These are phyloP conservation scores for Cephalotes varians DNA, from an alignment of 2,888 invertebrate genomes.

Conservation along the genomic window DNA sequence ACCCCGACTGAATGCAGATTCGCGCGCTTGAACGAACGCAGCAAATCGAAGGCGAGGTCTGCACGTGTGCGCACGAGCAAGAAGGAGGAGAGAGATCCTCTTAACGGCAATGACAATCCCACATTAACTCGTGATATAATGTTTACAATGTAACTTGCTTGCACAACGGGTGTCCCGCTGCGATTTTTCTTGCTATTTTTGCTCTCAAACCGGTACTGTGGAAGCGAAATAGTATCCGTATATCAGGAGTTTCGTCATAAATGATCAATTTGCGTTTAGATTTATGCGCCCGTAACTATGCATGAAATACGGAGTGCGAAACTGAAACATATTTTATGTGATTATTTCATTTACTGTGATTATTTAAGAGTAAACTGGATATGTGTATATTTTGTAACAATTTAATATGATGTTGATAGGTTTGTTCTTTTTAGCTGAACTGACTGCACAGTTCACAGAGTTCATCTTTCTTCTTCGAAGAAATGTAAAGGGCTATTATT, in stretches of 20 bases:
- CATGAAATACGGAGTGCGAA: background rate
- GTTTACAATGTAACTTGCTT: conserved; percentile 14
- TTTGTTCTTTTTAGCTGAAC: no score
- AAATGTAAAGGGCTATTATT: no score
- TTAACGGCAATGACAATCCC: conserved; percentile 17
- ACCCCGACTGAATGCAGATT: conserved; percentile 34
- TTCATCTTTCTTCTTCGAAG: no score
- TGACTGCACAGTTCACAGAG: no score
- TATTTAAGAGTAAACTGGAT: background rate
- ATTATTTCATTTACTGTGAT: background rate
- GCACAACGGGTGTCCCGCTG: background rate
- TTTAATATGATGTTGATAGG: background rate
- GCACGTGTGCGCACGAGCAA: background rate
- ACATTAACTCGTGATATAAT: conserved; percentile 24
- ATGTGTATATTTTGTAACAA: background rate
- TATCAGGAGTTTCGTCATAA: background rate
- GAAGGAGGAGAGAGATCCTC: conserved; percentile 13
- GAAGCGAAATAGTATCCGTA: background rate
- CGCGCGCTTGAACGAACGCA: conserved; percentile 26
- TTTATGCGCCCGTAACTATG: background rate
- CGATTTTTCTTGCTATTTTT: background rate
- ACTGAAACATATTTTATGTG: background rate
- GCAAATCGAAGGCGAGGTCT: conserved; percentile 42
- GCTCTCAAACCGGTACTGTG: background rate
- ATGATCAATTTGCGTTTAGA: background rate